phyloP scores from a whole-genome alignment of 2,888 invertebrate species.

The Mesodorylaimus sp. region DNA sequence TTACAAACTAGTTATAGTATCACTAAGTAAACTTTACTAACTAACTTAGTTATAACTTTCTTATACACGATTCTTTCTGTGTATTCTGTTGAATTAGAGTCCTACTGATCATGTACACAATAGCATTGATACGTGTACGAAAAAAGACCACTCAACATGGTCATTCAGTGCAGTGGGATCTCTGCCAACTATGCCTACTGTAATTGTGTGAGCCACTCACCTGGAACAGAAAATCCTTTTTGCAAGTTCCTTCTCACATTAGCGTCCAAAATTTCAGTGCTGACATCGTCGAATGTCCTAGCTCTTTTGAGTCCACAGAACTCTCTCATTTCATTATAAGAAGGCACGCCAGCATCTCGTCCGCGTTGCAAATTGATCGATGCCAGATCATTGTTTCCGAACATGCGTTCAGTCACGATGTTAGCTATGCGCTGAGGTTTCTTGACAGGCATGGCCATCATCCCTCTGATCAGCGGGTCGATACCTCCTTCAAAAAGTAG shows the following conservation, averaged over 20 bases:
- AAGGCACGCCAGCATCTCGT: slow-evolving; percentile 70
- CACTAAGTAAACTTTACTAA: no score
- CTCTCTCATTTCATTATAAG: slow-evolving; percentile 64
- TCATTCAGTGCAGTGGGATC: no score
- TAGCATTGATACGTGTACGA: no score
- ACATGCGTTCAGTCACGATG: slow-evolving; percentile 77
- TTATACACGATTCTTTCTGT: no score
- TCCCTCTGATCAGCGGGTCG: slow-evolving; percentile 76
- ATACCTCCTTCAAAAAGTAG: slow-evolving; percentile 88
- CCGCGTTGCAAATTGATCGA: slow-evolving; percentile 50
- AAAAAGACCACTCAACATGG: no score
- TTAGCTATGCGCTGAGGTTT: slow-evolving; percentile 53
- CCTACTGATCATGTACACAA: no score
- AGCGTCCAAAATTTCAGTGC: slow-evolving; percentile 52
- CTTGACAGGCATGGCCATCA: slow-evolving; percentile 73
- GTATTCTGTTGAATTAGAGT: no score
- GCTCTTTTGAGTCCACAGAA: slow-evolving; percentile 65
- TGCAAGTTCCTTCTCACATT: slow-evolving; percentile 54
- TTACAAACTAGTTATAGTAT: no score
- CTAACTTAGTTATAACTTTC: no score
- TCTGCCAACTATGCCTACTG: no score
- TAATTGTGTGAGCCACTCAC: no score
- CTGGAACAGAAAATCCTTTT: no score
- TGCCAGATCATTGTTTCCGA: slow-evolving; percentile 54
- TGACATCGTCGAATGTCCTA: slow-evolving; percentile 62